Base-by-base conservation (phyloP, 2,113 vertebrate species). In the Scatophagus argus region DNA sequence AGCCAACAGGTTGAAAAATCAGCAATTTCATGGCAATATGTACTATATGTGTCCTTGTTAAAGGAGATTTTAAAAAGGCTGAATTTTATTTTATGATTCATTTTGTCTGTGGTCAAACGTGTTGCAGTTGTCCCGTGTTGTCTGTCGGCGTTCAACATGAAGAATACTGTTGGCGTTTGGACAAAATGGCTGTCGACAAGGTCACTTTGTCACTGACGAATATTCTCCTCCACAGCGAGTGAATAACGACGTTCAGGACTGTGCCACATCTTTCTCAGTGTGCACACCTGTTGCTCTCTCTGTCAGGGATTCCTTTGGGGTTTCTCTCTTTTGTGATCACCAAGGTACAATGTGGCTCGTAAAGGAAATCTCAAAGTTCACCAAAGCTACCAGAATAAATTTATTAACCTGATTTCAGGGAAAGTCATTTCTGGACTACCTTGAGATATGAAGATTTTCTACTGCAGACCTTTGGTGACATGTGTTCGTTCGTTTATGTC, bases 61-160 rank as follows among this genome's bases (percentile, higher is more conserved):
- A n/a, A n/a, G n/a, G n/a, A n/a, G n/a, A n/a, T n/a, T n/a, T n/a
- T n/a, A n/a, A n/a, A n/a, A n/a, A n/a, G n/a, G n/a, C n/a, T n/a
- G n/a, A n/a, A n/a, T n/a, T n/a, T n/a, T n/a, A n/a, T n/a, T n/a
- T n/a, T n/a, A 38, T 55, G 63, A 78, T 36, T 74, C 44, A 36
- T 44, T 59, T 6, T 67, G 67, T 76, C 71, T 79, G 60, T 13
- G 2, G 59, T 70, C 52, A 75, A 64, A 60, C 64, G 25, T 8
- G 65, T n/a, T 34, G 8, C n/a, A n/a, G n/a, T n/a, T n/a, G n/a
- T 7, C n/a, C 25, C 19, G 9, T 25, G 31, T 66, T 62, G 77
- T 34, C 34, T 27, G 36, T 58, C 31, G 74, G 62, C 54, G 32
- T 56, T 83, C 60, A 70, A 54, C 23, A 13, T 6, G 17, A 72